A percentile compares a stretch with the other conserved stretches of the same genome.
Conservation (phyloP, 2,888 invertebrate species). For the Aleiodes testaceus region DNA sequence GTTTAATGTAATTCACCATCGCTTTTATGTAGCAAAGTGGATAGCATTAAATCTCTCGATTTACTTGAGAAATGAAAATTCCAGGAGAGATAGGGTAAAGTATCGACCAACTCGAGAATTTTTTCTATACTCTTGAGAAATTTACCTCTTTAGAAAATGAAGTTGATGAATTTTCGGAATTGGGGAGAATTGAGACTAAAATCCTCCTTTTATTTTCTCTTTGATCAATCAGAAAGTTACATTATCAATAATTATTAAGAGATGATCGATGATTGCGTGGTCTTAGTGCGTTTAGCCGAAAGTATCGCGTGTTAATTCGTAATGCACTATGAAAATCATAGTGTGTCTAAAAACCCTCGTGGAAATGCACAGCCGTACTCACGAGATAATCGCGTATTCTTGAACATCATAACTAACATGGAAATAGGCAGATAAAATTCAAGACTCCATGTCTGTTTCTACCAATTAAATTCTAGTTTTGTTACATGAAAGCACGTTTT, state of each 20-base stretch:
- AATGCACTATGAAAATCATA: constrained; percentile 21
- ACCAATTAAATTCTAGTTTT: no score
- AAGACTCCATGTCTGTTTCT: no score
- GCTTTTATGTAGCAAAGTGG: not conserved
- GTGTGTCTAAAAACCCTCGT: not conserved
- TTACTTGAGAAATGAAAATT: not conserved
- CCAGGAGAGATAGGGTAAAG: not conserved
- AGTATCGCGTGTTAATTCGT: constrained; percentile 16
- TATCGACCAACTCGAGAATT: not conserved
- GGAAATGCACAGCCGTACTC: constrained; percentile 38
- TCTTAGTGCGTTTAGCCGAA: constrained; percentile 7
- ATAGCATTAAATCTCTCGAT: not conserved
- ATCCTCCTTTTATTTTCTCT: no score
- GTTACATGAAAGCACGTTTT: no score
- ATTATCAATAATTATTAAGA: not conserved
- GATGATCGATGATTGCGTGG: constrained; percentile 37
- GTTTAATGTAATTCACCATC: not conserved
- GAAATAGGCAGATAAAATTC: no score
- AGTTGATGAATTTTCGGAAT: not conserved
- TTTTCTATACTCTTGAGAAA: not conserved
- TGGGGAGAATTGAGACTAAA: not conserved
- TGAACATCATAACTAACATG: no score
- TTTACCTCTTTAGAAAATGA: not conserved
- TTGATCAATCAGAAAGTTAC: constrained; percentile 26
- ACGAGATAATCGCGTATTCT: constrained; percentile 29